These are phyloP conservation scores for Thymelicus lineola DNA, from an alignment of 2,888 invertebrate species.

Conservation along the genomic window DNA sequence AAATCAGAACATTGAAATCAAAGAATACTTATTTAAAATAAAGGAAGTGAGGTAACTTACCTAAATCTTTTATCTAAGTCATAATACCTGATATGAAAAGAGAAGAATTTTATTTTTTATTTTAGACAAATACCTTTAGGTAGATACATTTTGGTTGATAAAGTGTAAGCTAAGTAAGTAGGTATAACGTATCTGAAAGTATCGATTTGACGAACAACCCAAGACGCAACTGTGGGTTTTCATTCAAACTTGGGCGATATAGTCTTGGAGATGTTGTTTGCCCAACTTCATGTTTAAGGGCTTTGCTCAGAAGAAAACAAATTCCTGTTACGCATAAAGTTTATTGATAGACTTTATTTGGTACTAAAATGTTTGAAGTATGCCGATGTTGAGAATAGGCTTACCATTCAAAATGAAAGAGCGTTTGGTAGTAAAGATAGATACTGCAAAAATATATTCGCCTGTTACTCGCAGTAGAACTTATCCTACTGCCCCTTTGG, in stretches of 20 bases:
- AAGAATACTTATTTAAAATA: too few relatives aligned
- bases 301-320: slow-evolving; percentile 44
- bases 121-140: too few relatives aligned
- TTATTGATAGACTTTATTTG: slow-evolving; percentile 51
- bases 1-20: too few relatives aligned
- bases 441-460: slow-evolving; percentile 16
- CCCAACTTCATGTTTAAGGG: slow-evolving; percentile 35
- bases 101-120: too few relatives aligned
- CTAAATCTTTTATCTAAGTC: too few relatives aligned
- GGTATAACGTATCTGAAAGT: background rate
- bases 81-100: too few relatives aligned
- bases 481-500: background rate
- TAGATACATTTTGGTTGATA: background rate
- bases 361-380: slow-evolving; percentile 50
- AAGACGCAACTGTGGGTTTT: slow-evolving; percentile 17
- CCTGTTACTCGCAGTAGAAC: background rate
- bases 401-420: slow-evolving; percentile 27
- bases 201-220: slow-evolving; percentile 9
- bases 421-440: slow-evolving; percentile 14
- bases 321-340: slow-evolving; percentile 48
- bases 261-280: slow-evolving; percentile 30
- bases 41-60: too few relatives aligned
- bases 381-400: slow-evolving; percentile 44
- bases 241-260: slow-evolving; percentile 31
- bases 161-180: background rate